phyloP scores from a whole-genome alignment of 2,888 invertebrate genomes.

The Orgyia antiqua region DNA sequence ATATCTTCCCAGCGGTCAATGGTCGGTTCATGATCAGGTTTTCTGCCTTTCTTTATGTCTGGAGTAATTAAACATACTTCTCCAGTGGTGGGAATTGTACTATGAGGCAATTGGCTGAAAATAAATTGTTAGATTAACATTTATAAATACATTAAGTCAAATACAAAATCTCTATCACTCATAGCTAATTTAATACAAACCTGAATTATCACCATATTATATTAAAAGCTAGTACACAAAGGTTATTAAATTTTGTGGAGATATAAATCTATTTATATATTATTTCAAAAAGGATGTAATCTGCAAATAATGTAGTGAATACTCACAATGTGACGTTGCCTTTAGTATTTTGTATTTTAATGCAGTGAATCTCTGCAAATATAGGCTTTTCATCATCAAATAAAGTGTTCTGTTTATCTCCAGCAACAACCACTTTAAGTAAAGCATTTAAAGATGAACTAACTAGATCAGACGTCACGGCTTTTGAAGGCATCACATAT shows the following conservation, averaged over 20 bases:
- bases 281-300: too few species aligned
- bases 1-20: conserved; percentile 85
- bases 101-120: conserved; percentile 71
- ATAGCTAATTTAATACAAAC: too few species aligned
- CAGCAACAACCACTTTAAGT: conserved; percentile 40
- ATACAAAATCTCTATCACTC: too few species aligned
- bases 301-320: conserved; percentile 2
- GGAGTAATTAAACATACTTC: conserved; percentile 88
- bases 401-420: conserved; percentile 58
- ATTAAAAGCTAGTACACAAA: too few species aligned
- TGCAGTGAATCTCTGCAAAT: conserved; percentile 78
- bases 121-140: too few species aligned
- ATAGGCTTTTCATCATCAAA: conserved; percentile 78
- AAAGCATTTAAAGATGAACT: conserved; percentile 48
- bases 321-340: conserved; percentile 81
- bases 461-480: conserved; percentile 44
- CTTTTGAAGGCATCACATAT: conserved; percentile 53
- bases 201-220: too few species aligned
- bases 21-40: conserved; percentile 86
- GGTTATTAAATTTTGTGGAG: too few species aligned
- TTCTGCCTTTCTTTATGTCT: conserved; percentile 84
- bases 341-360: conserved; percentile 81
- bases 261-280: too few species aligned
- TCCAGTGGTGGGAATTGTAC: conserved; percentile 79
- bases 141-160: too few species aligned